phyloP scores from a whole-genome alignment of 1,140 invertebrate genomes.

The Platyscapa corneri region DNA sequence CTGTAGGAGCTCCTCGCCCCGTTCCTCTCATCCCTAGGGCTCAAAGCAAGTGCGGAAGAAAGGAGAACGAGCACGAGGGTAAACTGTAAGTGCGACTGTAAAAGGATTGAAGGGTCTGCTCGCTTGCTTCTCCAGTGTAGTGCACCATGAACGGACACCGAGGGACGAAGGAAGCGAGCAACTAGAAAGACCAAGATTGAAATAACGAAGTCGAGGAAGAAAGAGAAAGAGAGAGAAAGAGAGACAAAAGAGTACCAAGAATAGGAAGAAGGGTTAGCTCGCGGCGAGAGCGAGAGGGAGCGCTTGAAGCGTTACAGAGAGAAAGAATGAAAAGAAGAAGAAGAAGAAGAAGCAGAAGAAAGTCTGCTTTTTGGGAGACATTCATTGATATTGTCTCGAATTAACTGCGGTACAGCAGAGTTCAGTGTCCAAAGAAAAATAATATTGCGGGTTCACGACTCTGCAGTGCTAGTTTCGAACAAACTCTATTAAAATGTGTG shows the following conservation, averaged over 20 bases:
- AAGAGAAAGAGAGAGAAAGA: not conserved
- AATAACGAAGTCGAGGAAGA: not conserved
- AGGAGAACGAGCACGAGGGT: constrained; percentile 25
- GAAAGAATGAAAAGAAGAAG: not conserved
- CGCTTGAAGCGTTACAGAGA: not conserved
- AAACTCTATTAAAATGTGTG: not conserved
- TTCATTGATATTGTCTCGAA: not conserved
- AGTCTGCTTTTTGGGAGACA: not conserved
- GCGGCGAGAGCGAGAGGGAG: not conserved
- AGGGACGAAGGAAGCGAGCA: not conserved
- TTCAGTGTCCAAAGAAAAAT: not conserved
- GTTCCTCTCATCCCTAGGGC: constrained; percentile 12
- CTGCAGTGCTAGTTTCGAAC: no score
- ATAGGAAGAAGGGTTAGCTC: not conserved
- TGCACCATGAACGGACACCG: not conserved
- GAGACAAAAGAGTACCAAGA: not conserved
- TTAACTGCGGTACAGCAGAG: not conserved
- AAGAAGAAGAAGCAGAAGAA: no score
- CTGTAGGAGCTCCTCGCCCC: not conserved
- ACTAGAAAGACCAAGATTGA: constrained; percentile 2
- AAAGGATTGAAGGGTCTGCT: constrained; percentile 20
- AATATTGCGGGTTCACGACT: not conserved
- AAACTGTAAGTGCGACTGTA: not conserved
- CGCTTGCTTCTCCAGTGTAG: constrained; percentile 13
- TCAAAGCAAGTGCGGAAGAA: constrained; percentile 57